These are phyloP conservation scores for Hiodon alosoides DNA, from an alignment of 2,113 vertebrate genomes.

Conservation along the genomic window DNA sequence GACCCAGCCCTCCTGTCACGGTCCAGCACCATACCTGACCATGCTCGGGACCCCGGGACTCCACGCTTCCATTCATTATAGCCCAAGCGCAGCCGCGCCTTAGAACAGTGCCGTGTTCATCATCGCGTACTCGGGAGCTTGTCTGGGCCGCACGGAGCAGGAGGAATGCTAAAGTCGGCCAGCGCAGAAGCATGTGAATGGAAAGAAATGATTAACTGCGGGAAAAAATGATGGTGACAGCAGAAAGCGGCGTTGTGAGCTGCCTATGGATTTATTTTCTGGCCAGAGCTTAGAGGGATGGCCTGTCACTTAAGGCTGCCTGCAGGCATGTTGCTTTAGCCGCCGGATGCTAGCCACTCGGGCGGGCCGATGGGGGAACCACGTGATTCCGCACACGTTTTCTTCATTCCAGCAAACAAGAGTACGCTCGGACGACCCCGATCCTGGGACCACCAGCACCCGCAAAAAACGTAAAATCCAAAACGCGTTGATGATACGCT, in stretches of 20 bases:
- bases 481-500: no score
- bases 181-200: conserved; percentile 34
- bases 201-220: conserved; percentile 48
- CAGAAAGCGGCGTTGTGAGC: conserved; percentile 47
- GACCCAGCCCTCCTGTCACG: not conserved
- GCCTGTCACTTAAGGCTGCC: not conserved
- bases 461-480: no score
- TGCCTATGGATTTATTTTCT: conserved; percentile 46
- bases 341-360: no score
- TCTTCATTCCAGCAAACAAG: no score
- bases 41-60: not conserved
- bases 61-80: not conserved
- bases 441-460: no score
- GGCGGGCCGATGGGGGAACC: no score
- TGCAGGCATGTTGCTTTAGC: not conserved
- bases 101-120: not conserved
- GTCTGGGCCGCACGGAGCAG: conserved; percentile 19
- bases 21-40: not conserved
- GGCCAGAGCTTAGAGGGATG: not conserved
- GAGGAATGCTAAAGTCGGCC: conserved; percentile 44
- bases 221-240: conserved; percentile 57
- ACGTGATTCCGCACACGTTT: no score
- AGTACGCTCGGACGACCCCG: no score
- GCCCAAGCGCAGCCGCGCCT: not conserved
- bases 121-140: not conserved